Evolutionary conservation across 2,888 invertebrate genomes (phyloP).

Genomic region (Drosophila barbarae): DNA sequence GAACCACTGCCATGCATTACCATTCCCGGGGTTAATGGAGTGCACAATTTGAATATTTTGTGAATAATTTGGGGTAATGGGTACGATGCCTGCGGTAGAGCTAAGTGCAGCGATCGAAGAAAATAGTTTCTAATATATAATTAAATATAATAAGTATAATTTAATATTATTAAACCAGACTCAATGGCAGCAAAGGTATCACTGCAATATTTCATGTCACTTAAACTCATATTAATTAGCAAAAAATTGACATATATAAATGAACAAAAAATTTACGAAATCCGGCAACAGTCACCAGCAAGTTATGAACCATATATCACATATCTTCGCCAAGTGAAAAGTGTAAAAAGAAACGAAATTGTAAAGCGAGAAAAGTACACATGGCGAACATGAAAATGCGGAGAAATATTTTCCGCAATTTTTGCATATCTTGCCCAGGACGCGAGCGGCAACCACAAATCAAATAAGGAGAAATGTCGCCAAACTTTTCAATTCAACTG

Average conservation of each 20-base stretch:
- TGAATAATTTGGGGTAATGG: constrained; percentile 16
- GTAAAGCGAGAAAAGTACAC: constrained; percentile 35
- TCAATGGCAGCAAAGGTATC: neutral
- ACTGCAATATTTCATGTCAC: neutral
- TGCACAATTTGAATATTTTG: constrained; percentile 30
- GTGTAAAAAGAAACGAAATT: constrained; percentile 50
- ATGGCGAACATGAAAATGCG: constrained; percentile 22
- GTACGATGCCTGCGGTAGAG: constrained; percentile 1
- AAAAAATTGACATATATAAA: neutral
- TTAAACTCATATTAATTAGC: constrained; percentile 9
- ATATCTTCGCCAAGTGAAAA: constrained; percentile 30
- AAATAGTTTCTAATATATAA: neutral
- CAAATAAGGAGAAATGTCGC: constrained; percentile 78
- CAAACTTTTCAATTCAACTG: constrained; percentile 79
- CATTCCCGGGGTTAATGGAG: constrained; percentile 33
- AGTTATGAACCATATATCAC: constrained; percentile 65
- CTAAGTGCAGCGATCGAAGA: neutral
- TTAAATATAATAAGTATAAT: neutral
- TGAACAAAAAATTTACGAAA: neutral
- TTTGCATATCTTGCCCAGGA: constrained; percentile 59
- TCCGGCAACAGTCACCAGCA: neutral
- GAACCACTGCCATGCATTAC: neutral
- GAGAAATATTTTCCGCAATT: constrained; percentile 60
- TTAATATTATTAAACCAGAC: neutral
- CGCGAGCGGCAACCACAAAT: constrained; percentile 60